A percentile compares a stretch with the other conserved stretches of the same genome.
phyloP scores from a whole-genome alignment of 1,140 invertebrate genomes.

The Ceratitis capitata region DNA sequence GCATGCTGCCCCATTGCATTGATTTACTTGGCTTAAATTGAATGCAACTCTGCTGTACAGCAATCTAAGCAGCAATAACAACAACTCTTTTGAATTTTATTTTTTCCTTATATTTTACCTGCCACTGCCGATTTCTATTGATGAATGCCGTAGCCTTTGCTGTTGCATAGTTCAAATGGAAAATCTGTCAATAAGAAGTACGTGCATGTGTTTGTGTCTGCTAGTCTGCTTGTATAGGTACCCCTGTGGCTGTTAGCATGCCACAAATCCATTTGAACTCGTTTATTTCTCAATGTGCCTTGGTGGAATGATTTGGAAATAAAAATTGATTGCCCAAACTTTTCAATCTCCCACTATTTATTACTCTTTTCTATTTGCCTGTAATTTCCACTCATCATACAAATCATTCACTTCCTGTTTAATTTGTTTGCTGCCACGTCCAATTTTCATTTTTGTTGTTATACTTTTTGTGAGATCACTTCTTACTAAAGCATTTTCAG shows the following conservation, averaged over 20 bases:
- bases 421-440: not conserved
- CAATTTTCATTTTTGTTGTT: not conserved
- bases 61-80: not conserved
- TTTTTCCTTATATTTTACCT: not conserved
- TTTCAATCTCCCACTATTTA: no score
- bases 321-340: not conserved
- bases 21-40: not conserved
- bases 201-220: not conserved
- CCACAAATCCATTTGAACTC: constrained; percentile 1
- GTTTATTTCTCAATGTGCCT: not conserved
- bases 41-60: not conserved
- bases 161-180: not conserved
- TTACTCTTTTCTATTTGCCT: constrained; percentile 24
- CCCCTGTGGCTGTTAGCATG: not conserved
- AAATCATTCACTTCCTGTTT: constrained; percentile 16
- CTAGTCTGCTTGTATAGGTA: not conserved
- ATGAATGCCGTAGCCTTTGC: not conserved
- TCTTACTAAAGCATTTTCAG: not conserved
- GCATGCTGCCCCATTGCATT: not conserved
- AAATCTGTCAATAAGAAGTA: constrained; percentile 5
- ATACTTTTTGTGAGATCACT: not conserved
- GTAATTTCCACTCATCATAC: constrained; percentile 11
- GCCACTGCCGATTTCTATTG: no score
- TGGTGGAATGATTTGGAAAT: not conserved
- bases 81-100: not conserved